Conservation (phyloP, 2,113 vertebrate genomes). For the Acanthochromis polyacanthus region DNA sequence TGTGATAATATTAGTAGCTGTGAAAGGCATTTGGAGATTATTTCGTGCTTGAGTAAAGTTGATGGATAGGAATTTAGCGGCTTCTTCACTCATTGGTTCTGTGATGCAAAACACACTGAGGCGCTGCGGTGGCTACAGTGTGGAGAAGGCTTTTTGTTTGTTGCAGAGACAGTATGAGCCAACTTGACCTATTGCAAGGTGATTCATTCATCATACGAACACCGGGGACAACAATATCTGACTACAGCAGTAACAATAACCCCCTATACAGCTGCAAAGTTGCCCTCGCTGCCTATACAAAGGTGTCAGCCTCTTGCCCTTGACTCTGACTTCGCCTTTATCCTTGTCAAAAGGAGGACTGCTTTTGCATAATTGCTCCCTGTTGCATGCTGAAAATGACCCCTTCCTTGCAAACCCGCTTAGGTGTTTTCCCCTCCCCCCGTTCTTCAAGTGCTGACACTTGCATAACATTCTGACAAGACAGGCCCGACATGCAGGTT, state of each 20-base stretch:
- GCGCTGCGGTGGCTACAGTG: conserved; percentile 21
- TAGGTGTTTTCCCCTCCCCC: neutral
- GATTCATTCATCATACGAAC: conserved; percentile 77
- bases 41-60: conserved; percentile 42
- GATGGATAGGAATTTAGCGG: conserved; percentile 20
- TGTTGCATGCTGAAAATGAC: conserved; percentile 54
- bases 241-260: conserved; percentile 66
- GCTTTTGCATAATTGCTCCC: conserved; percentile 66
- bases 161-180: conserved; percentile 29
- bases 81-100: conserved; percentile 18
- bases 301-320: conserved; percentile 72
- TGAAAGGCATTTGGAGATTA: conserved; percentile 41
- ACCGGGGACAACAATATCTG: conserved; percentile 62
- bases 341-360: conserved; percentile 58
- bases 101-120: neutral
- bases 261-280: conserved; percentile 32
- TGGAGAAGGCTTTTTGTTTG: conserved; percentile 39
- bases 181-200: conserved; percentile 77
- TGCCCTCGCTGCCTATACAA: conserved; percentile 29
- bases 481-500: conserved; percentile 39
- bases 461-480: conserved; percentile 70
- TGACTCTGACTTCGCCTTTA: conserved; percentile 60
- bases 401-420: conserved; percentile 10
- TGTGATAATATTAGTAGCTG: conserved; percentile 32
- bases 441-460: conserved; percentile 33